phyloP scores from a whole-genome alignment of 2,888 invertebrate species.

The Eremobia ochroleuca region DNA sequence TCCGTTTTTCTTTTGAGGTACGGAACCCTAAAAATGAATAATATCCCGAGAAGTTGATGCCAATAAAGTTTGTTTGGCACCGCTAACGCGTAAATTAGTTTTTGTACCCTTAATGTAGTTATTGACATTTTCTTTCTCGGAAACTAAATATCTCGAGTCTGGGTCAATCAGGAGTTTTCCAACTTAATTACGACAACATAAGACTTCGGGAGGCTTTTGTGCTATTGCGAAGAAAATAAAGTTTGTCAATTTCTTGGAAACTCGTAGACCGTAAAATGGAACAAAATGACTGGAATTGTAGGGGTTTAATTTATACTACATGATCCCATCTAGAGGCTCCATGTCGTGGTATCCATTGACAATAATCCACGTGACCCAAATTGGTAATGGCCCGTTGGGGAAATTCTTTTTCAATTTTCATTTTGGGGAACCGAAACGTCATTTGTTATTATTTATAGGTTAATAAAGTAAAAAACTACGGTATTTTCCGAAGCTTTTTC shows the following conservation, averaged over 20 bases:
- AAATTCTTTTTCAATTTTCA: background rate
- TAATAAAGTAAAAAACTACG: background rate
- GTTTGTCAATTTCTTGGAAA: conserved; percentile 10
- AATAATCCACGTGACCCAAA: conserved; percentile 25
- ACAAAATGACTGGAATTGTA: conserved; percentile 15
- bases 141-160: conserved; percentile 22
- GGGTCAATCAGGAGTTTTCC: conserved; percentile 42
- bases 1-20: too few species aligned
- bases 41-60: conserved; percentile 4
- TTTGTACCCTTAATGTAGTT: conserved; percentile 15
- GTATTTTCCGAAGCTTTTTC: background rate
- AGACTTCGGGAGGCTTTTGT: conserved; percentile 19
- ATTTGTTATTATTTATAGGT: background rate
- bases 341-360: conserved; percentile 5
- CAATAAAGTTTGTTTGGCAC: conserved; percentile 28
- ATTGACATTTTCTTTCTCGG: conserved; percentile 35
- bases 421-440: background rate
- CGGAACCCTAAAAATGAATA: too few species aligned
- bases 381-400: conserved; percentile 6
- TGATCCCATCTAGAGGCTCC: background rate
- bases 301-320: conserved; percentile 23
- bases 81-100: conserved; percentile 13
- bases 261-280: conserved; percentile 28
- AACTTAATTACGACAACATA: conserved; percentile 25
- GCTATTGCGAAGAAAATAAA: conserved; percentile 19